Base-by-base conservation (phyloP, 1,140 invertebrate genomes). In the Heterodera carotae region DNA sequence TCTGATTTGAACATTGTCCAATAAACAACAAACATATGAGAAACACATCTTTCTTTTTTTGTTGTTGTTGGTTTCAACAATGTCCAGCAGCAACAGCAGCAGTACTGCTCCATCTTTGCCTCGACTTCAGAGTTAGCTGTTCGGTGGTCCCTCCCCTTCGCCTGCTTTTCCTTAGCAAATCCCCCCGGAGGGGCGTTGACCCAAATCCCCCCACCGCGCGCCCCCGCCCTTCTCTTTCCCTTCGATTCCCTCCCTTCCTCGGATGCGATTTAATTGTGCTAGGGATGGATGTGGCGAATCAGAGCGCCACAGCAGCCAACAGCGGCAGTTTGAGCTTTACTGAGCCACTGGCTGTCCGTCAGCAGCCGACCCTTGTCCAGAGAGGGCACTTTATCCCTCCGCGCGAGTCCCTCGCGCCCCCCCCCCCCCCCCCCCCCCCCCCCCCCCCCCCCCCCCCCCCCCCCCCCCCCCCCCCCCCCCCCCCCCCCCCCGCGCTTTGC, bases 221-320 rank as follows among this genome's bases (percentile, higher is more conserved):
- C 2, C 29, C 29, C n/a, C 2, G 7, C 62, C 33, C 27, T 27
- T 10, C 62, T 10, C 7, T 10, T 5, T 15, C 25, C 18, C 33
- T 29, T 66, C 12, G 48, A 15, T 66, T 34, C 27, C 62, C 27
- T 34, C 27, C 15, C 27, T 66, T 29, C 62, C 22, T 22, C 62
- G 62, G 62, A 22, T 25, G 62, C 62, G 62, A 66, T 66, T 66
- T 66, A 66, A 66, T 66, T 66, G 62, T 66, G 62, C 62, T 66
- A 53, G 48, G 39, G 18, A 53, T 53, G 48, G 18, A 53, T 53
- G 48, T 53, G 48, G 48, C 15, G 18, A 53, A 53, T 8, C 60
- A 25, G 60, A n/a, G 60, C 22, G 62, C 48, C 48, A 18, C 48
- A 53, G 18, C 48, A 53, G 48, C 48, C 48, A 53, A 53, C 48